Conservation (phyloP, 2,888 invertebrate species). For the Seira sanloemensis region DNA sequence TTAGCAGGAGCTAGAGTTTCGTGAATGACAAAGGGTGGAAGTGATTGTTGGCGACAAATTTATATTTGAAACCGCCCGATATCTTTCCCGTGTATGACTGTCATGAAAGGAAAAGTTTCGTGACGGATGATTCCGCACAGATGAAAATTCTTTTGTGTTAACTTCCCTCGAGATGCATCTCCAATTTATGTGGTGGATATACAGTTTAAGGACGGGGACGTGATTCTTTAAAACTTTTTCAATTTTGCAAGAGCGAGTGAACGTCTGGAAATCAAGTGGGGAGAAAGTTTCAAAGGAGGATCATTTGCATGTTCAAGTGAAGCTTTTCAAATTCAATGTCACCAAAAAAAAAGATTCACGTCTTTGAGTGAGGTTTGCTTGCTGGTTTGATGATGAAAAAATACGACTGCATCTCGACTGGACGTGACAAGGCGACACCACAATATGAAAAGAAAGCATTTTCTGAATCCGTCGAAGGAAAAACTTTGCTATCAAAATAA, state of each 20-base stretch:
- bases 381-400: too few species aligned
- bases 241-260: neutral
- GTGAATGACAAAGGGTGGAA: slow-evolving; percentile 2
- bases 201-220: neutral
- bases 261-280: neutral
- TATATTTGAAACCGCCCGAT: too few species aligned
- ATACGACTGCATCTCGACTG: too few species aligned
- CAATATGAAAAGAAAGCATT: too few species aligned
- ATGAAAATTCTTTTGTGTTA: neutral
- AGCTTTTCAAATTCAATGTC: neutral
- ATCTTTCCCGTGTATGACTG: too few species aligned
- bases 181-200: neutral
- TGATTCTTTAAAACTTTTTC: neutral
- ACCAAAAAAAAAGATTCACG: too few species aligned
- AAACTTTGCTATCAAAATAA: too few species aligned
- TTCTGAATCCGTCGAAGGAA: too few species aligned
- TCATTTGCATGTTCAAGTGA: neutral
- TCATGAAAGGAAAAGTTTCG: slow-evolving; percentile 8
- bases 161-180: neutral
- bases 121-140: neutral
- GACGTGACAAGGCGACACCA: too few species aligned
- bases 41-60: neutral
- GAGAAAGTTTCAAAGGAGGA: neutral
- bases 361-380: too few species aligned
- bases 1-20: neutral